A percentile compares a stretch with the other conserved stretches of the same genome.
phyloP scores from a whole-genome alignment of 1,140 invertebrate genomes.

The Gryon sp. region DNA sequence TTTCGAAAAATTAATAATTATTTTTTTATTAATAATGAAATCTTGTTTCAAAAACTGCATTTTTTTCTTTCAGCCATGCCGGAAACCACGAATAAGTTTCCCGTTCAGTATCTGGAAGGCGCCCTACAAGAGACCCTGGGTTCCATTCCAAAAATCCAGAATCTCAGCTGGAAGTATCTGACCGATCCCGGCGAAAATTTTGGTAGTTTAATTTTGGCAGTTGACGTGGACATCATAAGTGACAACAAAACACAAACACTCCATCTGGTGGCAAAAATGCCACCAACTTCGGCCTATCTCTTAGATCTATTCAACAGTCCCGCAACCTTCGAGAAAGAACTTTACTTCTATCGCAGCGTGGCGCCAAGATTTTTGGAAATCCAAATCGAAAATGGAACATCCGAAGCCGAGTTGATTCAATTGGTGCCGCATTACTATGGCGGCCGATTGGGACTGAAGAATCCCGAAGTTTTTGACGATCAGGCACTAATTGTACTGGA shows the following conservation, averaged over 20 bases:
- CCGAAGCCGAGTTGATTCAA: constrained; percentile 73
- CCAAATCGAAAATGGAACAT: constrained; percentile 77
- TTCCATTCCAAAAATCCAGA: constrained; percentile 57
- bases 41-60: too few relatives aligned
- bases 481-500: constrained; percentile 81
- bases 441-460: constrained; percentile 78
- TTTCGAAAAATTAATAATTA: too few relatives aligned
- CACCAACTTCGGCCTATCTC: constrained; percentile 80
- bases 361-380: constrained; percentile 78
- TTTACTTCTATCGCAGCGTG: constrained; percentile 80
- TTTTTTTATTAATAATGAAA: too few relatives aligned
- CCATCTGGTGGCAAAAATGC: constrained; percentile 81
- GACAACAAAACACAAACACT: constrained; percentile 69
- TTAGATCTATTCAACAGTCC: constrained; percentile 81
- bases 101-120: constrained; percentile 67
- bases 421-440: constrained; percentile 80
- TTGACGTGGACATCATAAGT: constrained; percentile 69
- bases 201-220: constrained; percentile 80
- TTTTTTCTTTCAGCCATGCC: constrained; percentile 66
- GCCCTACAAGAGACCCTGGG: constrained; percentile 66
- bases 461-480: constrained; percentile 78
- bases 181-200: constrained; percentile 83
- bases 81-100: constrained; percentile 52
- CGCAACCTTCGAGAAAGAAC: constrained; percentile 81
- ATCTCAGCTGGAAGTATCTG: constrained; percentile 73